Evolutionary conservation across 2,888 invertebrate species (phyloP), one percentile per base, ranked within the genome.

Genomic region (Scelioninae gen. 1): DNA sequence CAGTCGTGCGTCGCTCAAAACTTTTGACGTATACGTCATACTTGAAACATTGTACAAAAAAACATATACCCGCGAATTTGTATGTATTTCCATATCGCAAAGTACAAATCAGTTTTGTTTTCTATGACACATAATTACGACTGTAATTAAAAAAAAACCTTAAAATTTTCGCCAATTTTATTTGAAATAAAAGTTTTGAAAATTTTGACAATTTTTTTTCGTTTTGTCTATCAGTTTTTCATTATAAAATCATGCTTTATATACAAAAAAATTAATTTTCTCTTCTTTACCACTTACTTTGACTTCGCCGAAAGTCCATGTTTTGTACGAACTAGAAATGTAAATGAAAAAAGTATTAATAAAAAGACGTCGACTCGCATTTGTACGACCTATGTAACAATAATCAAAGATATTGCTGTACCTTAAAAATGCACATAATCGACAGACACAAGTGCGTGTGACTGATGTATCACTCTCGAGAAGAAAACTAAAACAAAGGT

Each of bases 321-420:
- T 23, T 23, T 23, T 23, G 23, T 23, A 23, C 23, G 23, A 23
- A 23, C 23, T 23, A 23, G 23, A 10, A 49, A 49, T 6, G 10
- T 10, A 10, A 49, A 49, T 23, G 10, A 11, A 16, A 47, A 29
- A 13, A 23, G 23, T 13, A 10, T 8, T 13, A 16, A 51, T 56
- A 56, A 29, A 34, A 47, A 65, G 55, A 45, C 63, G 75, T 75
- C 77, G 72, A 58, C 77, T 74, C 76, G 72, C 72, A 77, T 81
- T 81, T 82, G 79, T 83, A 83, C 72, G 49, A 76, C 76, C 71
- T 51, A 62, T 56, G 72, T 80, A 77, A 79, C 71, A 83, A 80
- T 82, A 82, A 84, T 82, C 82, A 84, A 80, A 82, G 75, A 77
- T 80, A 65, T 68, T 69, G 69, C 71, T 85, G 83, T 85, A 85